Evolutionary conservation across 2,888 invertebrate genomes (phyloP).

Genomic region (Hylaea fasciaria): DNA sequence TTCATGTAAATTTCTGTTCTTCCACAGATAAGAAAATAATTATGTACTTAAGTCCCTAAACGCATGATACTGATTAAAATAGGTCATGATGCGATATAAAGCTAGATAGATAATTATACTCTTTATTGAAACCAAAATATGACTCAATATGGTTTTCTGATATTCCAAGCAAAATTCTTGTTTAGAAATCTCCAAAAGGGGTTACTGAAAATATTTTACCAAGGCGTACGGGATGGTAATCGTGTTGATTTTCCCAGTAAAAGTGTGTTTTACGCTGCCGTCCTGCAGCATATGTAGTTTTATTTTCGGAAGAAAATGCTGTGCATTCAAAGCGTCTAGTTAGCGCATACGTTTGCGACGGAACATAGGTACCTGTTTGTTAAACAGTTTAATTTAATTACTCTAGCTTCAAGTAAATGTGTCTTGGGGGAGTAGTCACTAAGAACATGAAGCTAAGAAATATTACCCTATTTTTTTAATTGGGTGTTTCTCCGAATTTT

Average conservation of each 20-base stretch:
- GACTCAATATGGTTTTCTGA: not conserved
- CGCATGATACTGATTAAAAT: too few species aligned
- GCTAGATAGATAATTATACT: too few species aligned
- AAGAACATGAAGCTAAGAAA: too few species aligned
- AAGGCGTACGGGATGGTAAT: constrained; percentile 6
- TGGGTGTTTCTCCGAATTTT: too few species aligned
- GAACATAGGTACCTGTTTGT: constrained; percentile 1
- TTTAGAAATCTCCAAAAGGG: too few species aligned
- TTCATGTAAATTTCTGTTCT: too few species aligned
- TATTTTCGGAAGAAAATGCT: constrained; percentile 10
- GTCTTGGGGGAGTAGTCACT: not conserved
- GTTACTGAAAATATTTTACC: constrained; percentile 14
- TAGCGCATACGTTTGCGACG: constrained; percentile 6
- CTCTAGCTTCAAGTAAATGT: constrained; percentile 7
- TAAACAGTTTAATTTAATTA: constrained; percentile 2
- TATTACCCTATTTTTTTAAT: too few species aligned
- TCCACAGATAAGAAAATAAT: too few species aligned
- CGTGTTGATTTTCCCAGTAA: constrained; percentile 3
- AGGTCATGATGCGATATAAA: too few species aligned
- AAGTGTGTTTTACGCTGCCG: constrained; percentile 3
- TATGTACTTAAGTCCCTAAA: too few species aligned
- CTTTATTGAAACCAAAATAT: too few species aligned
- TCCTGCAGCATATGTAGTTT: constrained; percentile 1
- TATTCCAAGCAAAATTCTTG: not conserved
- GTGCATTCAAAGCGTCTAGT: constrained; percentile 12